Base-by-base conservation (phyloP, 1,140 invertebrate species). In the Medauroidea extradentata region DNA sequence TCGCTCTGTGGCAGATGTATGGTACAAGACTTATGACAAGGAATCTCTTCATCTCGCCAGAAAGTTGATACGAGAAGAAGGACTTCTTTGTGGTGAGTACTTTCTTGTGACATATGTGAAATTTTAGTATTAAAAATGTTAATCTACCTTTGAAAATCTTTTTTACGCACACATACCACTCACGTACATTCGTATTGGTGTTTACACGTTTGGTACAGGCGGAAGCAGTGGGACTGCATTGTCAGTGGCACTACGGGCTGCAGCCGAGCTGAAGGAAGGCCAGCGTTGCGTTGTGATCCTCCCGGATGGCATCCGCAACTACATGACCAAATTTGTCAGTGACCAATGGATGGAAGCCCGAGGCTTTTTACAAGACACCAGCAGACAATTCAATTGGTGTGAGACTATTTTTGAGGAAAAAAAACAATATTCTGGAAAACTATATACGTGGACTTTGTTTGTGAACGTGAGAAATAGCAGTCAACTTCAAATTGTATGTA, bases 321-420 rank as follows among this genome's bases (percentile, higher is more conserved):
- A 99, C 72, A 94, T 99, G 90, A 96, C 94, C 1, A 99, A 99
- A 74, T 97, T 97, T 74, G 85, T 99, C 2, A 89, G 85, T 48
- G 93, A 98, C 75, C 86, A 92, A 61, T 99, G 97, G 97, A 93
- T 99, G 93, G 85, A 88, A 68, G 87, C 88, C 21, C 82, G 90
- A 68, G 83, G 85, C 65, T 91, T 95, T 60, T 69, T 80, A 14
- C 71, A 79, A 23, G 63, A 60, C 13, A 21, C 27, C 16, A 4
- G 5, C 5, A 13, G 19, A 24, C 23, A 57, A 11, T 11, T 4
- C 29, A 34, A 34, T 13, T 38, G 21, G 8, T 59, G 29, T 7
- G 29, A n/a, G n/a, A n/a, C n/a, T n/a, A n/a, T n/a, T n/a, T n/a
- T n/a, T n/a, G n/a, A n/a, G n/a, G n/a, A n/a, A n/a, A n/a, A n/a